Conservation (phyloP, 1,140 invertebrate genomes). For the Heliconius hewitsoni region DNA sequence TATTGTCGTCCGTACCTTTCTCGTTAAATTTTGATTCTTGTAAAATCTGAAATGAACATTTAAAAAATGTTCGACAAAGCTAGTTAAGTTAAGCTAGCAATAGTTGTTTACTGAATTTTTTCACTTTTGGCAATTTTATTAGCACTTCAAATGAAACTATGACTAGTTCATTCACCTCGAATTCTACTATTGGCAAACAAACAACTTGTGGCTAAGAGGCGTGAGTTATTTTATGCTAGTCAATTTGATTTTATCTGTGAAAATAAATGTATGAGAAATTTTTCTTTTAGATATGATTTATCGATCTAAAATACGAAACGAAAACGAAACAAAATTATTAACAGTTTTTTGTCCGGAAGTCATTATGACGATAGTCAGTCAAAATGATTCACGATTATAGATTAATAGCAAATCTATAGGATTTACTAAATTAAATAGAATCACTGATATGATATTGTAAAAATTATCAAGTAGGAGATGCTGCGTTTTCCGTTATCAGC, state of each 20-base stretch:
- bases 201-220: not conserved
- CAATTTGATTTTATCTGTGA: not conserved
- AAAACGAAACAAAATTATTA: not conserved
- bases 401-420: not conserved
- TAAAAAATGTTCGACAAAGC: no score
- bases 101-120: not conserved
- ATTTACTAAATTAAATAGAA: no score
- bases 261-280: not conserved
- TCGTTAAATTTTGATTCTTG: no score
- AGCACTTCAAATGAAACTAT: conserved; percentile 18
- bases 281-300: not conserved
- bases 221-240: conserved; percentile 10
- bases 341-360: not conserved
- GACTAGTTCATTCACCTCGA: conserved; percentile 16
- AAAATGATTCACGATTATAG: not conserved
- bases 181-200: conserved; percentile 15
- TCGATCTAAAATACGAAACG: not conserved
- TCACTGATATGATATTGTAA: no score
- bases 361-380: not conserved
- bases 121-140: conserved; percentile 12
- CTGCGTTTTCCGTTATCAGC: no score
- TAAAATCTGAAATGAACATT: no score
- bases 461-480: no score
- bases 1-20: no score
- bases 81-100: no score